Evolutionary conservation across 2,113 vertebrate genomes (phyloP).

Genomic region (Indicator maculatus): DNA sequence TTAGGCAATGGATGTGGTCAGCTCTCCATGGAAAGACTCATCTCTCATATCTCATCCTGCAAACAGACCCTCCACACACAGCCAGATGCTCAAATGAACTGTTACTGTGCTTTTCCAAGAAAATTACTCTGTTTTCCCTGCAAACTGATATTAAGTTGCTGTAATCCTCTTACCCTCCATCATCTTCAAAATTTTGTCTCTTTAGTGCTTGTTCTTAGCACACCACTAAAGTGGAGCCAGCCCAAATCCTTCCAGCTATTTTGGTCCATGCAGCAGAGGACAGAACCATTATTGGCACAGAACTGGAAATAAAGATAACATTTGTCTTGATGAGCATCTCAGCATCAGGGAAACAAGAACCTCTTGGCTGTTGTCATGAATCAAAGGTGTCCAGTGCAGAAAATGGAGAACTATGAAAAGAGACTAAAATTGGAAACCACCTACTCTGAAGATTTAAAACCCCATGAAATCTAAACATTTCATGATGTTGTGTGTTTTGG

Average conservation of each 20-base stretch:
- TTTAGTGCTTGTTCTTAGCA: background rate
- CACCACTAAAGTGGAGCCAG: background rate
- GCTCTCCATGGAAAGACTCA: background rate
- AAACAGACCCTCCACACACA: background rate
- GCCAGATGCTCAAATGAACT: background rate
- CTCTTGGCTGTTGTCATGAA: background rate
- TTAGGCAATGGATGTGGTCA: background rate
- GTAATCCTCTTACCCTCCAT: background rate
- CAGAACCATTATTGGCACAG: background rate
- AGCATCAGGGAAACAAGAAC: background rate
- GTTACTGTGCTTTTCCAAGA: background rate
- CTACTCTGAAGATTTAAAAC: background rate
- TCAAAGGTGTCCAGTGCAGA: background rate
- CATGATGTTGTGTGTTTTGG: background rate
- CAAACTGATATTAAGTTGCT: background rate
- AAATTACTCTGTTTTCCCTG: background rate
- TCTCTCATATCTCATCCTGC: background rate
- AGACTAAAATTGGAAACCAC: background rate
- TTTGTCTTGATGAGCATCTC: background rate
- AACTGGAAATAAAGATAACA: background rate
- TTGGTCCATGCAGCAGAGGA: background rate
- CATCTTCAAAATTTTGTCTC: background rate
- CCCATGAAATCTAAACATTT: background rate
- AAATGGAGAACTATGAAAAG: background rate
- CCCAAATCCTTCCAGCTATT: background rate